Evolutionary conservation across 2,888 invertebrate genomes (phyloP).

Genomic region (Dasypolia templi): DNA sequence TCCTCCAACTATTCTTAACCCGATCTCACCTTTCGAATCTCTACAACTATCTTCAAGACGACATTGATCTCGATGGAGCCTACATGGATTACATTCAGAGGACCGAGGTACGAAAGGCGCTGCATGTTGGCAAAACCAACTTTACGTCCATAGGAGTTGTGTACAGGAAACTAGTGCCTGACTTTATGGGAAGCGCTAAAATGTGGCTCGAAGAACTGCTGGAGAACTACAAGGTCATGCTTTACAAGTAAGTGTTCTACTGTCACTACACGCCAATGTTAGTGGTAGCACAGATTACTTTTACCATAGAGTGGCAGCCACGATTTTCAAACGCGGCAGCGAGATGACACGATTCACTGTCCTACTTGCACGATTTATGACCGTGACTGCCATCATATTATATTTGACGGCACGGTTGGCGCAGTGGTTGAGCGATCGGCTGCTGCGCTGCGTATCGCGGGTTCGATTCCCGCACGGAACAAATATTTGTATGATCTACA

Average conservation of each 20-base stretch:
- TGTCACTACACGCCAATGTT: neutral
- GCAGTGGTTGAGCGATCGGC: too few relatives aligned
- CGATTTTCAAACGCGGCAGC: neutral
- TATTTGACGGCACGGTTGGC: too few relatives aligned
- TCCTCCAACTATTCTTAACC: constrained; percentile 83
- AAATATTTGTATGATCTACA: too few relatives aligned
- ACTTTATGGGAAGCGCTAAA: constrained; percentile 91
- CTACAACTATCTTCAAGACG: constrained; percentile 88
- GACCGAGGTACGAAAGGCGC: constrained; percentile 84
- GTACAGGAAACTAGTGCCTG: constrained; percentile 87
- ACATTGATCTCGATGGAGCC: constrained; percentile 80
- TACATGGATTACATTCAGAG: constrained; percentile 86
- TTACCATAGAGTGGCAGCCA: too few relatives aligned
- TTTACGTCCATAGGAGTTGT: constrained; percentile 89
- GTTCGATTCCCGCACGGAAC: too few relatives aligned
- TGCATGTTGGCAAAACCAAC: constrained; percentile 89
- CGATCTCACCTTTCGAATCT: constrained; percentile 86
- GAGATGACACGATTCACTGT: neutral
- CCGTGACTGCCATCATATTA: neutral
- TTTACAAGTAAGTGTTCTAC: constrained; percentile 89
- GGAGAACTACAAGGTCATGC: constrained; percentile 90
- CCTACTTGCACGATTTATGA: neutral
- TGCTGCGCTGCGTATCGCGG: too few relatives aligned
- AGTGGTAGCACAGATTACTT: too few relatives aligned
- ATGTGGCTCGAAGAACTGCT: constrained; percentile 89